These are phyloP conservation scores for Argynnis bischoffii DNA, from an alignment of 2,888 invertebrate species.

Conservation along the genomic window DNA sequence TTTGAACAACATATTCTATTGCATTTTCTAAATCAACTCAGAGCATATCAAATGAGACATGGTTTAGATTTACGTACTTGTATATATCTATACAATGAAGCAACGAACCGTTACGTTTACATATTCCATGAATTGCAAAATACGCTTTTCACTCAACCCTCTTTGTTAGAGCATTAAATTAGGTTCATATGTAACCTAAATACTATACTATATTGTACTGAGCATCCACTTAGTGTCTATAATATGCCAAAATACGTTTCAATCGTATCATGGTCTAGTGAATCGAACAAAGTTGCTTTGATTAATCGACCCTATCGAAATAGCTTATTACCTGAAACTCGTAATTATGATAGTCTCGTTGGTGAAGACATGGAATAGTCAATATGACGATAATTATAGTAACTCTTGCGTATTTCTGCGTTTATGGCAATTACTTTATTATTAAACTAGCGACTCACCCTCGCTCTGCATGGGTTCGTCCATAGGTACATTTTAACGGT, in stretches of 20 bases:
- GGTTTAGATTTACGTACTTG: slow-evolving; percentile 11
- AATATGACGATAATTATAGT: neutral
- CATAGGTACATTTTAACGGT: too few species aligned
- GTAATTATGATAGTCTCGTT: slow-evolving; percentile 8
- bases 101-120: slow-evolving; percentile 23
- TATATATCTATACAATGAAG: slow-evolving; percentile 8
- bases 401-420: neutral
- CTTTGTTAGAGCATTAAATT: slow-evolving; percentile 24
- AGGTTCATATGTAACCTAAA: slow-evolving; percentile 18
- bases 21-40: slow-evolving; percentile 12
- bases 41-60: slow-evolving; percentile 9
- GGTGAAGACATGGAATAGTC: neutral
- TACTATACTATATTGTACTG: neutral
- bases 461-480: too few species aligned
- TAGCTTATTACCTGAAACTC: slow-evolving; percentile 17
- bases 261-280: slow-evolving; percentile 30
- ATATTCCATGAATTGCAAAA: slow-evolving; percentile 23
- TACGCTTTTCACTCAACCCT: slow-evolving; percentile 21
- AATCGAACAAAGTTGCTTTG: slow-evolving; percentile 46
- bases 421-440: too few species aligned
- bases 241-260: slow-evolving; percentile 17
- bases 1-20: neutral
- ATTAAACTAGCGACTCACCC: too few species aligned
- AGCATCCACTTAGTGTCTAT: slow-evolving; percentile 16
- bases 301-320: slow-evolving; percentile 49